Conservation (phyloP, 2,797 vertebrate genomes). For the Sebastes iracundus region DNA sequence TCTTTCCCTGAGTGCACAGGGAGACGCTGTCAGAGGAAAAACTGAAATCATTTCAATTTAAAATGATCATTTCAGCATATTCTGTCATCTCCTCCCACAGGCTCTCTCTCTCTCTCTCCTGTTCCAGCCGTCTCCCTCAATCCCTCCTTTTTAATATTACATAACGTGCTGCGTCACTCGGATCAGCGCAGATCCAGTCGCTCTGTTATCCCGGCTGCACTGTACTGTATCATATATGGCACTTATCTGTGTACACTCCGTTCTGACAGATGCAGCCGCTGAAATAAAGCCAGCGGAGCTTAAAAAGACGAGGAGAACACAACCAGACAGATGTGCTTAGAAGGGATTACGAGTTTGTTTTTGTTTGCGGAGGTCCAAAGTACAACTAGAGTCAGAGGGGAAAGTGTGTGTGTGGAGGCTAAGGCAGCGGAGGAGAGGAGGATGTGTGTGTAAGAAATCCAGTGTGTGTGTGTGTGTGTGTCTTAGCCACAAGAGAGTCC, state of each 20-base stretch:
- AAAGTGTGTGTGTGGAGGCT: not conserved
- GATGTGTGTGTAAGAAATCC: slow-evolving; percentile 5
- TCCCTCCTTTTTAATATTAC: slow-evolving; percentile 17
- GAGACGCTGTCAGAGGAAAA: slow-evolving; percentile 23
- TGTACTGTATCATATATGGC: slow-evolving; percentile 21
- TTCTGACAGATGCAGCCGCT: slow-evolving; percentile 36
- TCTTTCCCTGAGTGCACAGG: not conserved
- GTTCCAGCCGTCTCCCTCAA: slow-evolving; percentile 3
- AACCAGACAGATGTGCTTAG: slow-evolving; percentile 46
- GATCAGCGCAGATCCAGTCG: slow-evolving; percentile 59
- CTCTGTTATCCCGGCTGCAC: slow-evolving; percentile 20
- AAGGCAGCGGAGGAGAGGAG: not conserved
- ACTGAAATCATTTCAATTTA: slow-evolving; percentile 14
- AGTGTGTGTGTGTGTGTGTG: not conserved
- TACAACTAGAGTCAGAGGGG: not conserved
- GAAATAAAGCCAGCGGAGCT: slow-evolving; percentile 38
- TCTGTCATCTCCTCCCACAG: slow-evolving; percentile 29
- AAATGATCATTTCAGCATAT: slow-evolving; percentile 15
- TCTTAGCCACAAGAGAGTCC: not conserved
- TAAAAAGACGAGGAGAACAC: slow-evolving; percentile 45
- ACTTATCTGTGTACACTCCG: slow-evolving; percentile 28
- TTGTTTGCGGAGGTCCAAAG: slow-evolving; percentile 9
- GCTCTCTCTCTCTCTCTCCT: not conserved
- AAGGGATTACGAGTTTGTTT: slow-evolving; percentile 43
- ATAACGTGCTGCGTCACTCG: slow-evolving; percentile 50